These are phyloP conservation scores for Rhamnusium bicolor DNA, from an alignment of 2,888 invertebrate species.

Conservation along the genomic window DNA sequence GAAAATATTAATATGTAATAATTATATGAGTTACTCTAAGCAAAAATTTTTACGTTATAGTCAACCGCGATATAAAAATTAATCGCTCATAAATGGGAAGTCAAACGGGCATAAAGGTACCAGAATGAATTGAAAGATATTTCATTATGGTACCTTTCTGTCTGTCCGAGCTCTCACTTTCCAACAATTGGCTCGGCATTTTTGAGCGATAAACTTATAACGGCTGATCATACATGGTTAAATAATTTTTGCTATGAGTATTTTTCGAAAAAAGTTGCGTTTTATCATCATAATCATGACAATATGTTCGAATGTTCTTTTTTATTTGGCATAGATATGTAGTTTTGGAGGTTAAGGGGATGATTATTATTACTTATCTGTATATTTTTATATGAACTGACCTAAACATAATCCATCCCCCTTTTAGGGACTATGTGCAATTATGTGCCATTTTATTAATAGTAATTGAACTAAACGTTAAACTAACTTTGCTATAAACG, in stretches of 20 bases:
- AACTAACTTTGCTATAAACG: background rate
- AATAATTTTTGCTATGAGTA: no score
- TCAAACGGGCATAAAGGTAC: no score
- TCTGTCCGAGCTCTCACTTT: no score
- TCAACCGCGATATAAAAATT: no score
- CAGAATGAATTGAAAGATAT: no score
- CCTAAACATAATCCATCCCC: background rate
- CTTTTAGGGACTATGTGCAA: background rate
- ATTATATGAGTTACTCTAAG: background rate
- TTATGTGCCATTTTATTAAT: constrained; percentile 18
- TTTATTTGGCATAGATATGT: background rate
- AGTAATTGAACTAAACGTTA: background rate
- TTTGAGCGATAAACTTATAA: no score
- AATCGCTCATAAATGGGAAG: no score
- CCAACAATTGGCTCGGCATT: no score
- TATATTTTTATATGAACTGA: background rate
- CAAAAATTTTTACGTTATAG: no score
- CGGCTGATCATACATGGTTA: no score
- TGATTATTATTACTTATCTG: background rate
- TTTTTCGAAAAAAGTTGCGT: background rate
- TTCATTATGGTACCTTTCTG: no score
- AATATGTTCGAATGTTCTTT: background rate
- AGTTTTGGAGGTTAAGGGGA: background rate
- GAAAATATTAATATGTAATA: constrained; percentile 45
- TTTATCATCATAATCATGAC: background rate